Evolutionary conservation across 2,797 vertebrate species (phyloP).

Genomic region (Thripadectes ignobilis): DNA sequence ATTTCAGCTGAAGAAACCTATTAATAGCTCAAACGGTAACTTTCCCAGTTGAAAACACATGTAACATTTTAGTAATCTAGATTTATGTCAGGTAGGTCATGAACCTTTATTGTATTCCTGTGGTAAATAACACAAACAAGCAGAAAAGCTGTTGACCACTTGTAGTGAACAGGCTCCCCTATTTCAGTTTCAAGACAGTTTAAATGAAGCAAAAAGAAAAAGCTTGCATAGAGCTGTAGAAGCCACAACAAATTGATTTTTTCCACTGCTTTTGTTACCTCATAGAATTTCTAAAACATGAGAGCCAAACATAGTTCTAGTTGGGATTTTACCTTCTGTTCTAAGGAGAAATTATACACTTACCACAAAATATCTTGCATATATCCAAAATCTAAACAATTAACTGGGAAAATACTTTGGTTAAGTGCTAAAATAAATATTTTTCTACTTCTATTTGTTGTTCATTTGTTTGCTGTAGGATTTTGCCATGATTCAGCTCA

Average conservation of each 20-base stretch:
- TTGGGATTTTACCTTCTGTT: background rate
- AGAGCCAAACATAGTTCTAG: background rate
- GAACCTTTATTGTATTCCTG: constrained; percentile 56
- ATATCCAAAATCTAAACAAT: background rate
- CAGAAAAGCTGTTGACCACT: constrained; percentile 54
- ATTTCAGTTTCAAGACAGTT: constrained; percentile 39
- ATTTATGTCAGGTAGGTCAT: constrained; percentile 61
- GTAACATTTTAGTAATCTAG: constrained; percentile 57
- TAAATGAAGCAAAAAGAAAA: constrained; percentile 50
- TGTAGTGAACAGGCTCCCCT: constrained; percentile 39
- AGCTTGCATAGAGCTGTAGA: constrained; percentile 34
- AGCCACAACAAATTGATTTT: constrained; percentile 62
- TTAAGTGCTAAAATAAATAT: background rate
- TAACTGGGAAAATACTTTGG: background rate
- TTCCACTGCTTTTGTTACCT: constrained; percentile 44
- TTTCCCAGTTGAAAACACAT: constrained; percentile 43
- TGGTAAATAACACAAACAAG: constrained; percentile 55
- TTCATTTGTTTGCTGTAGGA: background rate
- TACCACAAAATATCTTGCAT: background rate
- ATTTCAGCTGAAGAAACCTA: constrained; percentile 41
- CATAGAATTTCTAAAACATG: background rate
- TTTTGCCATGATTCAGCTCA: constrained; percentile 2
- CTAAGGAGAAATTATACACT: background rate
- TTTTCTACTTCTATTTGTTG: background rate
- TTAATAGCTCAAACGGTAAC: constrained; percentile 36